A percentile compares a stretch with the other conserved stretches of the same genome.
These are phyloP conservation scores for Triops cancriformis DNA, from an alignment of 1,140 invertebrate genomes.

Conservation along the genomic window DNA sequence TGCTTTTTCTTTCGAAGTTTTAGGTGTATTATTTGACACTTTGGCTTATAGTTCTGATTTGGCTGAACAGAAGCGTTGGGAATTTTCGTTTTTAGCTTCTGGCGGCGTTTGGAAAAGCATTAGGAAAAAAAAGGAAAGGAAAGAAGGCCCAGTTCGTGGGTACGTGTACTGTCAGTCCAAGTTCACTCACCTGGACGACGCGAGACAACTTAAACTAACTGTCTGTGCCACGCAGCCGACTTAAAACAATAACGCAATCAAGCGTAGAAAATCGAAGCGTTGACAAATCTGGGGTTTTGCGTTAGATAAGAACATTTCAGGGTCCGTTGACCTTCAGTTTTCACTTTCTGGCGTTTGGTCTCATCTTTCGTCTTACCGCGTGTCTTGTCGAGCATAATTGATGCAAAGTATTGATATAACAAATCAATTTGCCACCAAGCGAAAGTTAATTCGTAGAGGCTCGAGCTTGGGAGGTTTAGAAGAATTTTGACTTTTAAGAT, in stretches of 20 bases:
- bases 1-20: neutral
- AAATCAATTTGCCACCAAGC: too few species aligned
- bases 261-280: neutral
- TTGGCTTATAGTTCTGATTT: neutral
- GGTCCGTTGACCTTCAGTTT: neutral
- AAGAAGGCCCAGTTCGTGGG: neutral
- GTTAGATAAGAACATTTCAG: neutral
- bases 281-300: neutral
- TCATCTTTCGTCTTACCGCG: too few species aligned
- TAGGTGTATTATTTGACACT: neutral
- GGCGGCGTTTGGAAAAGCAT: neutral
- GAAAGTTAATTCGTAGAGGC: neutral
- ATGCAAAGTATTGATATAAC: too few species aligned
- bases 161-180: neutral
- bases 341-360: neutral
- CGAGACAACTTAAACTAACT: neutral
- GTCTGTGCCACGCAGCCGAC: neutral
- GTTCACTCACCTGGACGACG: neutral
- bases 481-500: neutral
- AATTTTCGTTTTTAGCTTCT: slow-evolving; percentile 1
- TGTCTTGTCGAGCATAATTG: too few species aligned
- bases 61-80: neutral
- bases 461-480: neutral
- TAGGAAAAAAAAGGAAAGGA: too few species aligned
- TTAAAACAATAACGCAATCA: neutral